These are phyloP conservation scores for Metellina segmentata DNA, from an alignment of 2,888 invertebrate species.

Conservation along the genomic window DNA sequence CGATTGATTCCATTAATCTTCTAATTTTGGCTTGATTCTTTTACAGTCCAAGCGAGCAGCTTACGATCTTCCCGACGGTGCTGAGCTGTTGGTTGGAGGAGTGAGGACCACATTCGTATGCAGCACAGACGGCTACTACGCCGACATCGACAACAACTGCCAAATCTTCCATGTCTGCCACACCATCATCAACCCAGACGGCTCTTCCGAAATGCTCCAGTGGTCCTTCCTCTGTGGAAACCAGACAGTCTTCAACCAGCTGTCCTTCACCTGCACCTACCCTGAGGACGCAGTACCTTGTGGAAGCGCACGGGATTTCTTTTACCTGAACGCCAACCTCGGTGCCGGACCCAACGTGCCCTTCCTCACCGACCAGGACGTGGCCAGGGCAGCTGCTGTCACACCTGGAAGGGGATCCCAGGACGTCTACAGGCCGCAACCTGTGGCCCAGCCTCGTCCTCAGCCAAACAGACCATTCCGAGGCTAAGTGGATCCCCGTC, in stretches of 20 bases:
- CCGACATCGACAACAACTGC: slow-evolving; percentile 77
- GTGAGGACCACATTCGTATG: slow-evolving; percentile 75
- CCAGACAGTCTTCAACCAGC: slow-evolving; percentile 77
- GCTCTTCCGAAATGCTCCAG: slow-evolving; percentile 73
- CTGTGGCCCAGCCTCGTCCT: slow-evolving; percentile 4
- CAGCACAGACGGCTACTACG: slow-evolving; percentile 75
- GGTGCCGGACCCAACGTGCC: slow-evolving; percentile 74
- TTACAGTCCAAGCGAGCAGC: slow-evolving; percentile 75
- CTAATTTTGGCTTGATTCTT: too few species aligned
- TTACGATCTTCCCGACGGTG: slow-evolving; percentile 77
- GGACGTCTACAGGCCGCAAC: slow-evolving; percentile 13
- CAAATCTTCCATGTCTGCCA: slow-evolving; percentile 78
- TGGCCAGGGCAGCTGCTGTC: slow-evolving; percentile 68
- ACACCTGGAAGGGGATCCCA: slow-evolving; percentile 57
- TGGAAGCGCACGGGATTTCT: slow-evolving; percentile 75
- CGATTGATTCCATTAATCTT: too few species aligned
- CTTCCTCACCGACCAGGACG: slow-evolving; percentile 76
- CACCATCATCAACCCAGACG: slow-evolving; percentile 65
- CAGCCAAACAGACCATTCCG: slow-evolving; percentile 50
- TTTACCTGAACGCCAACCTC: slow-evolving; percentile 76
- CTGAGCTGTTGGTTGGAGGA: slow-evolving; percentile 75
- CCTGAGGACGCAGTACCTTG: slow-evolving; percentile 77
- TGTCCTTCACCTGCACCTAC: slow-evolving; percentile 75
- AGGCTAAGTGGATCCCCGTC: slow-evolving; percentile 19
- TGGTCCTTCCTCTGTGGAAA: slow-evolving; percentile 78